phyloP scores from a whole-genome alignment of 2,797 vertebrate genomes.

The Lagodon rhomboides region DNA sequence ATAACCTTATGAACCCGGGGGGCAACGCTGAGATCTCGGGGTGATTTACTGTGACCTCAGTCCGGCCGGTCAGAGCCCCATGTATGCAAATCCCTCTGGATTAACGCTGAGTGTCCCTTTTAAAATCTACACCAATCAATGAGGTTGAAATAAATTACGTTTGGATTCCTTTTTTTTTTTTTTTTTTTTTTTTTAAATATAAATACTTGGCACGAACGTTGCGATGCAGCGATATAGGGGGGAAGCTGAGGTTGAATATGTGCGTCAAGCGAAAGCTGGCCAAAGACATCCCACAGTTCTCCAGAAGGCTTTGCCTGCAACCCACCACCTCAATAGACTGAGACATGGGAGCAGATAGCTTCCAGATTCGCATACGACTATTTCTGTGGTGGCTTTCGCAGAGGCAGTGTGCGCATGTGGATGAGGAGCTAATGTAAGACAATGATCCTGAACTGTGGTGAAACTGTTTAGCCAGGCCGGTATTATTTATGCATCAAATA shows the following conservation, averaged over 20 bases:
- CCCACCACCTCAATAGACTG: constrained; percentile 55
- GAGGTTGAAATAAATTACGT: constrained; percentile 59
- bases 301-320: constrained; percentile 65
- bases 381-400: constrained; percentile 58
- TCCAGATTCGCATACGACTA: constrained; percentile 65
- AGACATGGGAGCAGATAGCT: constrained; percentile 65
- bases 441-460: constrained; percentile 58
- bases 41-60: constrained; percentile 86
- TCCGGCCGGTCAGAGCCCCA: constrained; percentile 70
- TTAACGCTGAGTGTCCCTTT: constrained; percentile 77
- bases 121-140: constrained; percentile 68
- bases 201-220: constrained; percentile 27
- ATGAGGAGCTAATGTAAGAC: constrained; percentile 56
- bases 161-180: background rate
- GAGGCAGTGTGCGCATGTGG: constrained; percentile 56
- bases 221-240: constrained; percentile 7
- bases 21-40: constrained; percentile 80
- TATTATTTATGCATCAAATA: constrained; percentile 74
- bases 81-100: constrained; percentile 81
- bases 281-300: constrained; percentile 66
- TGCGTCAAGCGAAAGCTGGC: constrained; percentile 63
- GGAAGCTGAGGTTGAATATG: constrained; percentile 32
- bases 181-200: constrained; percentile 21
- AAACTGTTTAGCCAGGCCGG: constrained; percentile 60
- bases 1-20: constrained; percentile 86